Evolutionary conservation across 92 coral and sea anemone genomes (phyloP), one percentile per base, ranked within the genome.

Genomic region (Umimayanthus chanpuru): DNA sequence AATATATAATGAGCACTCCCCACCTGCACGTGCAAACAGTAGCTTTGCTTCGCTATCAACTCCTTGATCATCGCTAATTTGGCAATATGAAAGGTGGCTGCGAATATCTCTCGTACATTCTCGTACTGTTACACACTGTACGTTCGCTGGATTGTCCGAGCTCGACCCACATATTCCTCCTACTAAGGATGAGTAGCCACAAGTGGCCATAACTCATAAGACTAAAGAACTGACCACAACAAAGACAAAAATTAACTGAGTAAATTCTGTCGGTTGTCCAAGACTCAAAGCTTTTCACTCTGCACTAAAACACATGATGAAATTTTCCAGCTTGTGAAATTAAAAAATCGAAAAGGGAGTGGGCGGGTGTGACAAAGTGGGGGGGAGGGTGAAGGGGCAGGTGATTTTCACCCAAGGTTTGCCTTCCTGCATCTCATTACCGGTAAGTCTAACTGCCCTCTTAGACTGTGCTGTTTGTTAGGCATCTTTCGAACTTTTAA

Each of bases 11-110:
- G 36, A 32, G 36, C 36, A 32, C 36, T 32, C 81, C 85, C 55
- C 80, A 88, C 91, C 89, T 79, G 89, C 89, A 47, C 85, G 88
- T 8, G 86, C 78, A 43, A 91, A 76, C 71, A 88, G 87, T 72
- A 91, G 41, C 47, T 88, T 85, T 39, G 87, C 70, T 65, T 91
- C 91, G 41, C 72, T 83, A 68, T 78, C 88, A 12, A 88, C 83
- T 38, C 26, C 86, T 75, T 44, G 36, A 85, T 85, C 89, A 38
- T 83, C 81, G 36, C 78, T 73, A 9, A 90, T 30, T 70, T 88
- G 58, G 81, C 58, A 77, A 77, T 41, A 77, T 58, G 81, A 41
- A 41, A 82, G 86, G 36, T 82, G 76, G 56, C 29, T 23, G 50
- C 64, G 73, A 82, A 82, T 47, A 47, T 82, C 56, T 32, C 76